Conservation (phyloP, 2,113 vertebrate species). For the Corvus cornix region DNA sequence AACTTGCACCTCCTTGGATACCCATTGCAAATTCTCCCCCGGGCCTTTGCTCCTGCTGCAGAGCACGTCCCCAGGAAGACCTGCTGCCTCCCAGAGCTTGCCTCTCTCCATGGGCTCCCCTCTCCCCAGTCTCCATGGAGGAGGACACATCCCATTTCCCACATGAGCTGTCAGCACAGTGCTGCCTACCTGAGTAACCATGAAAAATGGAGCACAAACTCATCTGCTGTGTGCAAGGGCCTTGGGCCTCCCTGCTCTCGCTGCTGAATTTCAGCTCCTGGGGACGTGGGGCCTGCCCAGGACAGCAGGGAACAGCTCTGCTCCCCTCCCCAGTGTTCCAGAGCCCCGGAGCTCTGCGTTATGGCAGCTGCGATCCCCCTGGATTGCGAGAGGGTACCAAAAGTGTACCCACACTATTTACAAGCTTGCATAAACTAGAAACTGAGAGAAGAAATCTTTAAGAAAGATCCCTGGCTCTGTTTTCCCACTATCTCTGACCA, state of each 20-base stretch:
- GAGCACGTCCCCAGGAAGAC: neutral
- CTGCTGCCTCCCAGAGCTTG: neutral
- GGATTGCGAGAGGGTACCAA: neutral
- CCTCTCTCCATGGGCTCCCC: neutral
- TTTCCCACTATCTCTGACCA: neutral
- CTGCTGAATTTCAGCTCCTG: neutral
- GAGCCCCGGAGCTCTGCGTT: neutral
- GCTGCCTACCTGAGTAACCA: neutral
- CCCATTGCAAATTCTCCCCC: neutral
- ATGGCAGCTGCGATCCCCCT: neutral
- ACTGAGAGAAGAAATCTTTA: neutral
- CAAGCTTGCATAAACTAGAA: neutral
- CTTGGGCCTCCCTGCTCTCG: neutral
- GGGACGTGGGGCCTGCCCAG: accelerated
- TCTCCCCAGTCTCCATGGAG: neutral
- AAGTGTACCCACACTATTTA: neutral
- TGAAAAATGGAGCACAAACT: neutral
- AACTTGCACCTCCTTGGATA: neutral
- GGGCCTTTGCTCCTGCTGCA: accelerated
- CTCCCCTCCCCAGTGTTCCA: neutral
- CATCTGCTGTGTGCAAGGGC: neutral
- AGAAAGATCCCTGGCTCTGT: neutral
- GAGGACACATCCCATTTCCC: neutral
- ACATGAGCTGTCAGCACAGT: neutral
- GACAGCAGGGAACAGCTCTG: neutral